phyloP scores from a whole-genome alignment of 92 coral and sea anemone species.

The Parazoanthus darwini region DNA sequence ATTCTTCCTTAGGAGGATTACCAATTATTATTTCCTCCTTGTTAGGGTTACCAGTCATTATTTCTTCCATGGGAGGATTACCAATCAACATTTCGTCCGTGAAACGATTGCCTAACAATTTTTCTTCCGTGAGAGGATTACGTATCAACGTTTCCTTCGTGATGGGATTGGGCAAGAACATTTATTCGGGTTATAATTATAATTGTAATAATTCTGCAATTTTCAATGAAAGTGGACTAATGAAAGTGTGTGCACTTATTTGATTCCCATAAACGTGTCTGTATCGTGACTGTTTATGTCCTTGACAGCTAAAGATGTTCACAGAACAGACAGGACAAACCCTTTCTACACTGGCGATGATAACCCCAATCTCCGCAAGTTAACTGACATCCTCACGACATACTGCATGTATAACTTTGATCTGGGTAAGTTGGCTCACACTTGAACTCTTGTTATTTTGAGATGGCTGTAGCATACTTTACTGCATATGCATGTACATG shows the following conservation, averaged over 20 bases:
- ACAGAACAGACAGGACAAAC: slow-evolving; percentile 85
- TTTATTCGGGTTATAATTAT: no score
- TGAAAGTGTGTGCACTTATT: not conserved
- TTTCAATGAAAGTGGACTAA: not conserved
- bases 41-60: no score
- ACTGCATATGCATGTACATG: no score
- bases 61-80: no score
- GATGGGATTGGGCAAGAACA: no score
- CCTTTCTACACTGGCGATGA: slow-evolving; percentile 77
- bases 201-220: not conserved
- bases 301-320: slow-evolving; percentile 85
- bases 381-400: slow-evolving; percentile 84
- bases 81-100: no score
- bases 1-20: no score
- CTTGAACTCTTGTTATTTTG: not conserved
- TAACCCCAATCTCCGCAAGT: slow-evolving; percentile 73
- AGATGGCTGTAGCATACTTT: no score
- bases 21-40: no score
- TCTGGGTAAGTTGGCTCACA: slow-evolving; percentile 69
- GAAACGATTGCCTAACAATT: no score
- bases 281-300: not conserved
- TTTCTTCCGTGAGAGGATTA: no score
- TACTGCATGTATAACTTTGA: slow-evolving; percentile 99
- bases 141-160: no score
- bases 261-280: not conserved